phyloP scores from a whole-genome alignment of 2,888 invertebrate genomes.

The Tetragonula carbonaria region DNA sequence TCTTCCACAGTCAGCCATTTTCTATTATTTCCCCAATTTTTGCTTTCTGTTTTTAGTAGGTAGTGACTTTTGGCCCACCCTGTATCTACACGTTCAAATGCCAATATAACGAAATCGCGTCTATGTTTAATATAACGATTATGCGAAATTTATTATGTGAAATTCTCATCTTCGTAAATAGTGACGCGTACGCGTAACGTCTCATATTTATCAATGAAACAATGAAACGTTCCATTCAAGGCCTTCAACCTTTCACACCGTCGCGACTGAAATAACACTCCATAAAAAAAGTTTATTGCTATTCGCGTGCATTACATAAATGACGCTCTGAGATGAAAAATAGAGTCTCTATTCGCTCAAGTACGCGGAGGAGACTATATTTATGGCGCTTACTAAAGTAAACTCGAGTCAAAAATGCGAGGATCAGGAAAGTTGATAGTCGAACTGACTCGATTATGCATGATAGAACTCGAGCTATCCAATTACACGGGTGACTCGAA shows the following conservation, averaged over 20 bases:
- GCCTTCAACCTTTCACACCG: slow-evolving; percentile 1
- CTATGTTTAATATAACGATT: background rate
- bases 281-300: background rate
- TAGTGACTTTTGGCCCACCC: too few relatives aligned
- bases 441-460: too few relatives aligned
- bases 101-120: background rate
- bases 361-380: too few relatives aligned
- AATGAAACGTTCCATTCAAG: slow-evolving; percentile 7
- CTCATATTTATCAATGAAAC: background rate
- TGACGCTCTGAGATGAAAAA: background rate
- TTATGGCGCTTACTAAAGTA: too few relatives aligned
- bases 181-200: background rate
- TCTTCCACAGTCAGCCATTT: too few relatives aligned
- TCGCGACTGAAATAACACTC: background rate
- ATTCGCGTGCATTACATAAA: background rate
- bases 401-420: too few relatives aligned
- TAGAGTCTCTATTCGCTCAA: background rate
- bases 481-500: too few relatives aligned
- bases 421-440: too few relatives aligned
- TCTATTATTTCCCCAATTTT: too few relatives aligned
- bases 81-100: background rate
- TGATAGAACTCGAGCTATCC: too few relatives aligned
- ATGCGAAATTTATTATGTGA: background rate
- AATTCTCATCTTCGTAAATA: background rate
- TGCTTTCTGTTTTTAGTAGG: too few relatives aligned